A percentile compares a stretch with the other conserved stretches of the same genome.
Evolutionary conservation across 64 coral and sea anemone genomes (phyloP).

Genomic region (Stichodactyla mertensii): DNA sequence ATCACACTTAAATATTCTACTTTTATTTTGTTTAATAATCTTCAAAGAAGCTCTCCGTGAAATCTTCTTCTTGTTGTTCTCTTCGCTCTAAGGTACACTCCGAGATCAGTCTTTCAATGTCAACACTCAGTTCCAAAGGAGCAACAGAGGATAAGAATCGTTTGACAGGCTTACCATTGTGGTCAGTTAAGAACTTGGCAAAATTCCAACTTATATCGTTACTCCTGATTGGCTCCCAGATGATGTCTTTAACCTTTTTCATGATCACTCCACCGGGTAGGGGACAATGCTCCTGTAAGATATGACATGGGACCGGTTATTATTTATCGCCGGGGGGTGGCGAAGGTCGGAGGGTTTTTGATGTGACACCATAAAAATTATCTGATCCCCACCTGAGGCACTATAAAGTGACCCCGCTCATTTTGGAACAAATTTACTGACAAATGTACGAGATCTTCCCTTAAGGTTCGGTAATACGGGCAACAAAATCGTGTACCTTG

Average conservation of each 20-base stretch:
- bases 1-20: too few species aligned
- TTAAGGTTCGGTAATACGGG: too few species aligned
- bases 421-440: too few species aligned
- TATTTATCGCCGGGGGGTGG: not conserved
- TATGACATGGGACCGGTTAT: not conserved
- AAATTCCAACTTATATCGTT: slow-evolving; percentile 57
- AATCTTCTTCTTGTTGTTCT: not conserved
- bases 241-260: not conserved
- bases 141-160: slow-evolving; percentile 23
- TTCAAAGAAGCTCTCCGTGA: not conserved
- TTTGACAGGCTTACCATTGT: slow-evolving; percentile 26
- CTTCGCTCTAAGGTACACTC: slow-evolving; percentile 29
- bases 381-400: too few species aligned
- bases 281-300: slow-evolving; percentile 9
- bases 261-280: slow-evolving; percentile 8
- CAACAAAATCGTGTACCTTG: too few species aligned
- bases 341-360: too few species aligned
- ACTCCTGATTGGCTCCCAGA: slow-evolving; percentile 53
- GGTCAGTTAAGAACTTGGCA: slow-evolving; percentile 51
- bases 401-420: too few species aligned
- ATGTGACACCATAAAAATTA: too few species aligned
- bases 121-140: slow-evolving; percentile 9
- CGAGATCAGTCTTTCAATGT: slow-evolving; percentile 20
- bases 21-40: not conserved
- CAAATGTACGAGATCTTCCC: too few species aligned